Conservation (phyloP, 64 coral and sea anemone species). For the Stichodactyla mertensii region DNA sequence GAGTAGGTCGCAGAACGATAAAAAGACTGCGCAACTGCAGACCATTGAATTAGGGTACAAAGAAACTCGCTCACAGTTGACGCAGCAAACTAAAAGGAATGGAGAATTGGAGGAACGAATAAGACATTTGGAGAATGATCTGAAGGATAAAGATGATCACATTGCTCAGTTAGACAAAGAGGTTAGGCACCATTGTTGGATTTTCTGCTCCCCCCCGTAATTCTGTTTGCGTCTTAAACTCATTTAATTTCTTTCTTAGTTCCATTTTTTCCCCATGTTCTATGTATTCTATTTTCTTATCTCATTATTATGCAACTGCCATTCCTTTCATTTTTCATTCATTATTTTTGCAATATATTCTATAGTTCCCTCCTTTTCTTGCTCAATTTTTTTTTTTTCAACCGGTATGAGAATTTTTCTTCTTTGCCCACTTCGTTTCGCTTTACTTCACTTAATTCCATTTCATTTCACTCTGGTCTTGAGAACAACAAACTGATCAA, state of each 20-base stretch:
- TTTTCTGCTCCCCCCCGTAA: background rate
- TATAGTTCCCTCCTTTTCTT: background rate
- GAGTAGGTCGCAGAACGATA: conserved; percentile 62
- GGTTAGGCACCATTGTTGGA: conserved; percentile 9
- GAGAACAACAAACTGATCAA: too few species aligned
- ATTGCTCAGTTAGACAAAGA: conserved; percentile 69
- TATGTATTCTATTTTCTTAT: too few species aligned
- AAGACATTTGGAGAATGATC: conserved; percentile 55
- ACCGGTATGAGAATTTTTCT: too few species aligned
- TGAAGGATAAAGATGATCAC: conserved; percentile 51
- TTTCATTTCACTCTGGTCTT: too few species aligned
- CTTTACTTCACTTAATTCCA: too few species aligned
- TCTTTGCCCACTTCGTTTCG: too few species aligned
- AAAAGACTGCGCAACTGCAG: conserved; percentile 74
- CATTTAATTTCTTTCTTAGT: background rate
- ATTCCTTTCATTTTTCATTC: background rate
- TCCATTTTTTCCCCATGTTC: background rate
- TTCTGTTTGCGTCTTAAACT: too few species aligned
- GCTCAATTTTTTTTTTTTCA: background rate
- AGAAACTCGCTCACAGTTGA: conserved; percentile 65
- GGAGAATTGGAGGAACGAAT: conserved; percentile 75
- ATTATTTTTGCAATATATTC: background rate
- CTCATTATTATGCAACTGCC: too few species aligned
- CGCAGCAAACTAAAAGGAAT: conserved; percentile 57
- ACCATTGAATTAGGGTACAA: conserved; percentile 81